Percentiles rank a stretch among this genome's conserved stretches.
Conservation (phyloP, 2,113 vertebrate species). For the Oriolus oriolus region DNA sequence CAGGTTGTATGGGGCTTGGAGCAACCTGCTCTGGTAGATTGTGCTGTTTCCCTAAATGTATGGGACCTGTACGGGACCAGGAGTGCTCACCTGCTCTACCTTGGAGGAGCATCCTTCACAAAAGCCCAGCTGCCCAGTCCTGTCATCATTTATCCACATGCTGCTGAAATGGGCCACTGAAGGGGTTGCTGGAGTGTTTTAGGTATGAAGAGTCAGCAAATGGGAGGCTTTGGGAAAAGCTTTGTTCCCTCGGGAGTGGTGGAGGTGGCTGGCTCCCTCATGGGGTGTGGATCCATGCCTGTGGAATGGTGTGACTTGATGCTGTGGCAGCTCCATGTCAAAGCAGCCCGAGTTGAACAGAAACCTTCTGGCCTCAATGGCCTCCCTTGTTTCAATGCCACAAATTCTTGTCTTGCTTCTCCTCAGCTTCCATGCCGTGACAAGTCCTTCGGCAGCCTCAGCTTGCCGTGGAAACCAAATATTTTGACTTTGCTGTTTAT, state of each 20-base stretch:
- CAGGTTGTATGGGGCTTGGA: neutral
- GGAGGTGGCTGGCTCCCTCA: neutral
- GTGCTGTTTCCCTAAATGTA: neutral
- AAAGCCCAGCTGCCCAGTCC: neutral
- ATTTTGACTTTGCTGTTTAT: constrained; percentile 40
- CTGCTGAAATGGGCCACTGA: neutral
- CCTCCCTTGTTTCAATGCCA: neutral
- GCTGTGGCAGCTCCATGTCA: accelerated
- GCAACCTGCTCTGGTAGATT: neutral
- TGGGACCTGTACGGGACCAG: accelerated
- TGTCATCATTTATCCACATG: neutral
- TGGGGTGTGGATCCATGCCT: accelerated
- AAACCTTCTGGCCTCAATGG: neutral
- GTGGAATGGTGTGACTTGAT: neutral
- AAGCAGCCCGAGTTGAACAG: neutral
- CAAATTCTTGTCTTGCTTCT: neutral
- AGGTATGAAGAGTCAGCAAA: neutral
- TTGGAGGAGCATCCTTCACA: neutral
- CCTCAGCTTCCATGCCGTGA: neutral
- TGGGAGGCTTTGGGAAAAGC: neutral
- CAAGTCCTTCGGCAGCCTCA: neutral
- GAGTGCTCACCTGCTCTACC: neutral
- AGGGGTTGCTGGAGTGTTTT: neutral
- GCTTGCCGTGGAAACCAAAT: constrained; percentile 41
- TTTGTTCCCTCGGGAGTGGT: accelerated